A percentile compares a stretch with the other conserved stretches of the same genome.
Conservation (phyloP, 2,113 vertebrate species). For the Etheostoma cragini region DNA sequence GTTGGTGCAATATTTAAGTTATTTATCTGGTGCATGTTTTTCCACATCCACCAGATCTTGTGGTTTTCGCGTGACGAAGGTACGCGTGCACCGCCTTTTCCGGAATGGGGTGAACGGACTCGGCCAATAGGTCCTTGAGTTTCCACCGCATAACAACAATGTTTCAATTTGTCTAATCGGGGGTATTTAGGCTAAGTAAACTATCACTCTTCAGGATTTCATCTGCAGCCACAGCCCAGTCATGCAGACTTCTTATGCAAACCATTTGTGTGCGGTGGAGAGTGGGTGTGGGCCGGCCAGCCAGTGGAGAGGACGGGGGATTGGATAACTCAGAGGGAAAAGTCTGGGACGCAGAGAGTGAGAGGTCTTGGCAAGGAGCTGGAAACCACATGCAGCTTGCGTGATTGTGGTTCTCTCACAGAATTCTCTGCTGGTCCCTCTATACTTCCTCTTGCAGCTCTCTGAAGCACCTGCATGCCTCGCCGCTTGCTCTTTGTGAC, state of each 20-base stretch:
- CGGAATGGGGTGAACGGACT: slow-evolving; percentile 62
- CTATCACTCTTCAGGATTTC: slow-evolving; percentile 84
- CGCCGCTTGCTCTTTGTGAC: slow-evolving; percentile 33
- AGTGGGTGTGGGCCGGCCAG: slow-evolving; percentile 62
- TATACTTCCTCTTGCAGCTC: neutral
- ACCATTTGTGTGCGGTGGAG: slow-evolving; percentile 91
- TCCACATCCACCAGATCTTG: slow-evolving; percentile 71
- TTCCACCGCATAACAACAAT: slow-evolving; percentile 91
- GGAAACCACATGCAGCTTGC: slow-evolving; percentile 84
- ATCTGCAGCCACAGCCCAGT: slow-evolving; percentile 87
- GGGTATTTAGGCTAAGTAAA: slow-evolving; percentile 92
- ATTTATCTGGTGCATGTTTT: slow-evolving; percentile 34
- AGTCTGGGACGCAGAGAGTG: slow-evolving; percentile 83
- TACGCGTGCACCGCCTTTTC: slow-evolving; percentile 70
- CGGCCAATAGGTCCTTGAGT: slow-evolving; percentile 79
- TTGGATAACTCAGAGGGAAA: slow-evolving; percentile 84
- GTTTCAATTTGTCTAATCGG: slow-evolving; percentile 88
- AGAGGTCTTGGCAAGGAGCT: slow-evolving; percentile 85
- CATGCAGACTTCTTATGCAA: slow-evolving; percentile 90
- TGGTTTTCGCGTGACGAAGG: slow-evolving; percentile 79
- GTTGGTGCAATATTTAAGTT: slow-evolving; percentile 1
- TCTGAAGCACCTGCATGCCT: slow-evolving; percentile 78
- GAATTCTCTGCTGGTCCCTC: slow-evolving; percentile 31
- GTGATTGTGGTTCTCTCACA: slow-evolving; percentile 80
- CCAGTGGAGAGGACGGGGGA: slow-evolving; percentile 75